Evolutionary conservation across 2,888 invertebrate species (phyloP).

Genomic region (Pollenia amentaria): DNA sequence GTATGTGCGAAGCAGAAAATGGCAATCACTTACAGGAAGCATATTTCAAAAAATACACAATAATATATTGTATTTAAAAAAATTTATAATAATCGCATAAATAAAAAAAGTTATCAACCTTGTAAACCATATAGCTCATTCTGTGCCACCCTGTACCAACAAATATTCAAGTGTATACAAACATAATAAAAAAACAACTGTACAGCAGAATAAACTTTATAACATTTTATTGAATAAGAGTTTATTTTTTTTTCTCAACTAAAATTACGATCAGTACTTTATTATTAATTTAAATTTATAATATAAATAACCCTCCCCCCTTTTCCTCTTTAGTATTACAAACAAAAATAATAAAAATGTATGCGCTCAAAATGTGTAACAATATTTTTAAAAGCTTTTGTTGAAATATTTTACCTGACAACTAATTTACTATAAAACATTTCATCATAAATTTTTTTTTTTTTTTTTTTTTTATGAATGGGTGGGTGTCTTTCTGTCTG

Average conservation of each 20-base stretch:
- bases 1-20: too few relatives aligned
- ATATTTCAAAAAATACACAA: too few relatives aligned
- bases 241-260: not conserved
- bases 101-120: too few relatives aligned
- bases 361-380: too few relatives aligned
- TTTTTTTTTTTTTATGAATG: slow-evolving; percentile 1
- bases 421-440: not conserved
- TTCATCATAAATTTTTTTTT: slow-evolving; percentile 18
- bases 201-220: not conserved
- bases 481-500: not conserved
- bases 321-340: not conserved
- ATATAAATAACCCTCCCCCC: slow-evolving; percentile 15
- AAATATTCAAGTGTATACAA: too few relatives aligned
- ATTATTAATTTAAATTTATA: slow-evolving; percentile 50
- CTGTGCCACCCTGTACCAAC: too few relatives aligned
- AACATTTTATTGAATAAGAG: not conserved
- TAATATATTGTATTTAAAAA: too few relatives aligned
- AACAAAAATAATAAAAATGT: not conserved
- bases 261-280: slow-evolving; percentile 1
- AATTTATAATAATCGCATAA: too few relatives aligned
- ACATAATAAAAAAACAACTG: not conserved
- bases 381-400: not conserved
- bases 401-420: not conserved
- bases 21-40: too few relatives aligned
- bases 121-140: too few relatives aligned